Percentiles rank a stretch among this genome's conserved stretches.
These are phyloP conservation scores for Scalopus aquaticus DNA, from an alignment of 2,113 vertebrate species.

Conservation along the genomic window DNA sequence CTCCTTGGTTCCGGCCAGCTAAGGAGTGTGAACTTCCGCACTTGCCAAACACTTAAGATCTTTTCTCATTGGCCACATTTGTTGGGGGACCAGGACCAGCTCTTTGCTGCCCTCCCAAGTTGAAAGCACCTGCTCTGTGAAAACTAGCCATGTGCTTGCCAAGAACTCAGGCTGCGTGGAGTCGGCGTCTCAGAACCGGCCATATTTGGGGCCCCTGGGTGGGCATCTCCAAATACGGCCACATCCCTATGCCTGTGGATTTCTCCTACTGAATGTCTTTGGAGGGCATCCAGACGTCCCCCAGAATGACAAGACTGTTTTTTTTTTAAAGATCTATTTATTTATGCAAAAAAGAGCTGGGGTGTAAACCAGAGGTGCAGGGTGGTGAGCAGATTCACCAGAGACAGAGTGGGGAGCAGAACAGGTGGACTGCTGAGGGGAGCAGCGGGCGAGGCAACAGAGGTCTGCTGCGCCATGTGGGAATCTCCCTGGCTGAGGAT, in stretches of 20 bases:
- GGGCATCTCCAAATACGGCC: too few species aligned
- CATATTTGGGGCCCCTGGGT: not conserved
- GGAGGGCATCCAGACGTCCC: not conserved
- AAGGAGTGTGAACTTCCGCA: not conserved
- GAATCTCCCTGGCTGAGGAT: too few species aligned
- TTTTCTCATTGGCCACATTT: not conserved
- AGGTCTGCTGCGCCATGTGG: too few species aligned
- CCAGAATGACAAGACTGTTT: too few species aligned
- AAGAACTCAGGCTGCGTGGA: not conserved
- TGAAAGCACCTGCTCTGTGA: not conserved
- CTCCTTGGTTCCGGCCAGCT: not conserved
- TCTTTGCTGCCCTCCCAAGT: not conserved
- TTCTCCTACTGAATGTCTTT: not conserved
- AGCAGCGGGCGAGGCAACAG: too few species aligned
- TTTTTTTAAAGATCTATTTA: too few species aligned
- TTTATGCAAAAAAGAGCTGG: too few species aligned
- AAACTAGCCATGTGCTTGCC: accelerated
- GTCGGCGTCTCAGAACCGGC: not conserved
- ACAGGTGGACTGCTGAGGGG: too few species aligned
- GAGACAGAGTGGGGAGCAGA: too few species aligned
- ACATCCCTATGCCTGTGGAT: not conserved
- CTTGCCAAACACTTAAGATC: not conserved
- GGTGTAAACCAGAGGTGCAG: too few species aligned
- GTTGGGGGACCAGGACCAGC: not conserved
- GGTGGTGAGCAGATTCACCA: too few species aligned